Evolutionary conservation across 2,113 vertebrate species (phyloP).

Genomic region (Elanoides forficatus): DNA sequence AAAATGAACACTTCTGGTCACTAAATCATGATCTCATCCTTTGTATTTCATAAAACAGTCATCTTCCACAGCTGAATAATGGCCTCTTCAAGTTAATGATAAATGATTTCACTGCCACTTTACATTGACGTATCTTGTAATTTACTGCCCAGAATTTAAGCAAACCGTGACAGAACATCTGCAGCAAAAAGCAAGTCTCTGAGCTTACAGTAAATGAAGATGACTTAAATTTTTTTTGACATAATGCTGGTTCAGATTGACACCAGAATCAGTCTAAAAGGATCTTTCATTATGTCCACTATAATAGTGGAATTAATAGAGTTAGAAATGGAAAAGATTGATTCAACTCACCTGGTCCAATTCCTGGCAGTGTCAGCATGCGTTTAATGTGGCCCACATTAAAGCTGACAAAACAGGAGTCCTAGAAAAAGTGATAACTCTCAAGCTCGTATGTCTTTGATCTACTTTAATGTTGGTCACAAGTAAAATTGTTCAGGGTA

Average conservation of each 20-base stretch:
- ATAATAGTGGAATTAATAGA: conserved; percentile 5
- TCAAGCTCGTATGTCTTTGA: neutral
- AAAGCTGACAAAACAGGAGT: neutral
- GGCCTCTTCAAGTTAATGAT: conserved; percentile 63
- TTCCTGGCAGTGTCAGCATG: neutral
- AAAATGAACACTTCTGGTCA: conserved; percentile 17
- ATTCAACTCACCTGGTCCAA: neutral
- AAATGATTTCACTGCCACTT: conserved; percentile 55
- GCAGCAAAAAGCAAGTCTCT: conserved; percentile 23
- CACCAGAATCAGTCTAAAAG: neutral
- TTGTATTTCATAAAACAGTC: conserved; percentile 58
- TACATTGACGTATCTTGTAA: conserved; percentile 18
- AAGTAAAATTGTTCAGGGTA: neutral
- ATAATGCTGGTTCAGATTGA: conserved; percentile 2
- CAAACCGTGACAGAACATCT: conserved; percentile 39
- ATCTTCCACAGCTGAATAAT: conserved; percentile 56
- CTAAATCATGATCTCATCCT: conserved; percentile 67
- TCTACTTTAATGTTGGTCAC: neutral
- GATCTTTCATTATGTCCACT: conserved; percentile 14
- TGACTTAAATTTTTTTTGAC: conserved; percentile 31
- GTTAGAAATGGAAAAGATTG: neutral
- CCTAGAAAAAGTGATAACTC: neutral
- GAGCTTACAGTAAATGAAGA: conserved; percentile 51
- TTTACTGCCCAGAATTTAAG: conserved; percentile 41
- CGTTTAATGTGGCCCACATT: neutral